Evolutionary conservation across 2,888 invertebrate genomes (phyloP).

Genomic region (Ashinkailepas kermadecensis): DNA sequence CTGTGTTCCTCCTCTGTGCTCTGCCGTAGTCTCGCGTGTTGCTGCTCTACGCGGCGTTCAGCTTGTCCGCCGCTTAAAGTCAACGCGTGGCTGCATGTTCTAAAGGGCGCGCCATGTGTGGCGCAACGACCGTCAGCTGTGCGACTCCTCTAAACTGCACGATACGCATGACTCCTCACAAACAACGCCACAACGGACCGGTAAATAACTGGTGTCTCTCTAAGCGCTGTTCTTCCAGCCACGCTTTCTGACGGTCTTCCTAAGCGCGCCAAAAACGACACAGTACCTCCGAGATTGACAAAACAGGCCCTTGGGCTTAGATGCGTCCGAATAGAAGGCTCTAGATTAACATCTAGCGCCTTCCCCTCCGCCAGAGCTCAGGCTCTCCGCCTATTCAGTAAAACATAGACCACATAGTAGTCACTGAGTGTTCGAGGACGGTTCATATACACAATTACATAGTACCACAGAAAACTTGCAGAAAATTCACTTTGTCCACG

Average conservation of each 20-base stretch:
- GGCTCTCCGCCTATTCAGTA: too few species aligned
- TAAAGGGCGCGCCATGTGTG: not conserved
- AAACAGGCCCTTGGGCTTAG: too few species aligned
- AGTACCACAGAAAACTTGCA: too few species aligned
- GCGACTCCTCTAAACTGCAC: not conserved
- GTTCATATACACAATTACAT: too few species aligned
- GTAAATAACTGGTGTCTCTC: not conserved
- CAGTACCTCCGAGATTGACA: too few species aligned
- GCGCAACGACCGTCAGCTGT: not conserved
- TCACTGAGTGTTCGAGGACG: too few species aligned
- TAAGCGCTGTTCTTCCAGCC: not conserved
- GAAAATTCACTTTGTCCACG: too few species aligned
- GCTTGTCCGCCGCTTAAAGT: not conserved
- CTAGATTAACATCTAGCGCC: too few species aligned
- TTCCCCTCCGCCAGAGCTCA: too few species aligned
- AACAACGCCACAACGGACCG: not conserved
- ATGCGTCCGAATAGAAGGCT: too few species aligned
- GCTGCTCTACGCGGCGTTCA: not conserved
- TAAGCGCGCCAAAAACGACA: not conserved
- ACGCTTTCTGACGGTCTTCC: too few species aligned
- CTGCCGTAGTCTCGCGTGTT: not conserved
- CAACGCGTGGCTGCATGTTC: not conserved
- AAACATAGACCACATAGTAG: too few species aligned
- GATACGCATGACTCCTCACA: not conserved
- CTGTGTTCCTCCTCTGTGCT: not conserved